Base-by-base conservation (phyloP, 2,797 vertebrate species). In the Euthynnus affinis region DNA sequence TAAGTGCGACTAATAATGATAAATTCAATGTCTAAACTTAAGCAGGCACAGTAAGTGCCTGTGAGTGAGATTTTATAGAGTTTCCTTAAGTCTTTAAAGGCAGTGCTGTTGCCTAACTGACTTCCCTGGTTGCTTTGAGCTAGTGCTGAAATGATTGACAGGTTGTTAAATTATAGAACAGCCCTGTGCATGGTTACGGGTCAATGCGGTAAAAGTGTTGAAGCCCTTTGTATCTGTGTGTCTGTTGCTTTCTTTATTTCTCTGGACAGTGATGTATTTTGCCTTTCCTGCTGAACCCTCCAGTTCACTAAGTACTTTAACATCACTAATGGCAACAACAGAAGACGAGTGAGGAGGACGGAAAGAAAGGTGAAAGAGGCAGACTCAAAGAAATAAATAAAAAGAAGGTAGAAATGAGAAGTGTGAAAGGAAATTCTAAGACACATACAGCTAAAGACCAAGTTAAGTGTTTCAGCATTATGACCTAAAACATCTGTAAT, bases 141-240 rank as follows among this genome's bases (percentile, higher is more conserved):
- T 60, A 18, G 63, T 78, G 82, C 60, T 85, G 70, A 87, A 80
- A 75, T 88, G 87, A 91, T n/a, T 91, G 91, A 86, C 87, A 85
- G 87, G 74, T 65, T 81, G 82, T 66, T 92, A 82, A 91, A 89
- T 90, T 75, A 86, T 74, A 67, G 66, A 84, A 78, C 55, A 79
- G 84, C 58, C 73, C 49, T 2, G 20, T 80, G 73, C 44, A 72
- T 60, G 76, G 83, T 85, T 84, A 73, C 27, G 56, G 89, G 90
- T 92, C 85, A 90, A 9, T 62, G 80, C 76, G 8, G 76, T 76
- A 67, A 82, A 87, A 85, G 79, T 78, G 77, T 83, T 74, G 71
- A 78, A 74, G 73, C 23, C 73, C 68, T 75, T 23, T 78, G 64
- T 66, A 66, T 77, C 66, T 74, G 37, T 57, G 73, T 68, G 52